Conservation (phyloP, 2,797 vertebrate species). For the Erithacus rubecula region DNA sequence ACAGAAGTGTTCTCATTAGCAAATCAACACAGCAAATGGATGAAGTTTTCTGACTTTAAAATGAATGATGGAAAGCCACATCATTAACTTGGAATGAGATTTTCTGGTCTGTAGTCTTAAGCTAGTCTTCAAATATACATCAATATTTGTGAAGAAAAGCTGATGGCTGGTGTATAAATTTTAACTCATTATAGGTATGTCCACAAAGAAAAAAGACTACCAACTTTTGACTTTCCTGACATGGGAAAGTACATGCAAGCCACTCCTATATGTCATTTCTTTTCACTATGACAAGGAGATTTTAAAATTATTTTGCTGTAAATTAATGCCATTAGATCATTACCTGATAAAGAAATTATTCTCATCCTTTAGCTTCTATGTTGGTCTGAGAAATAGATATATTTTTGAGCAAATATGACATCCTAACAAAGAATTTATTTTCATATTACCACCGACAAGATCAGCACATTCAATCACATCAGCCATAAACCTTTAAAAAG, state of each 20-base stretch:
- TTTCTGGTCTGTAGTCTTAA: neutral
- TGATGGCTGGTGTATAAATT: neutral
- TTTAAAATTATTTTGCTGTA: neutral
- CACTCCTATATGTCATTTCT: neutral
- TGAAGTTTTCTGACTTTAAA: constrained; percentile 5
- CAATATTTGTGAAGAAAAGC: neutral
- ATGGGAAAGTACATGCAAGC: neutral
- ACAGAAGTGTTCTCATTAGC: neutral
- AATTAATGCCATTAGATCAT: neutral
- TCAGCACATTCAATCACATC: neutral
- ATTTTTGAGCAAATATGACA: neutral
- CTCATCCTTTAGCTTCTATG: neutral
- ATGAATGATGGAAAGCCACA: neutral
- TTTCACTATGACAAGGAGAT: neutral
- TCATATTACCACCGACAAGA: neutral
- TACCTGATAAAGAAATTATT: neutral
- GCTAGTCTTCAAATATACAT: neutral
- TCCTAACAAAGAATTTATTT: neutral
- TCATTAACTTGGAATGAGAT: neutral
- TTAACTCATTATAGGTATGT: neutral
- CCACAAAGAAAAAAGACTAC: neutral
- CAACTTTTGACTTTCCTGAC: neutral
- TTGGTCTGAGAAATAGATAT: neutral
- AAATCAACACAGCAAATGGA: neutral
- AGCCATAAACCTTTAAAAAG: neutral